Percentiles rank a stretch among this genome's conserved stretches.
Evolutionary conservation across 2,113 vertebrate genomes (phyloP).

Genomic region (Planiliza haematocheilus): DNA sequence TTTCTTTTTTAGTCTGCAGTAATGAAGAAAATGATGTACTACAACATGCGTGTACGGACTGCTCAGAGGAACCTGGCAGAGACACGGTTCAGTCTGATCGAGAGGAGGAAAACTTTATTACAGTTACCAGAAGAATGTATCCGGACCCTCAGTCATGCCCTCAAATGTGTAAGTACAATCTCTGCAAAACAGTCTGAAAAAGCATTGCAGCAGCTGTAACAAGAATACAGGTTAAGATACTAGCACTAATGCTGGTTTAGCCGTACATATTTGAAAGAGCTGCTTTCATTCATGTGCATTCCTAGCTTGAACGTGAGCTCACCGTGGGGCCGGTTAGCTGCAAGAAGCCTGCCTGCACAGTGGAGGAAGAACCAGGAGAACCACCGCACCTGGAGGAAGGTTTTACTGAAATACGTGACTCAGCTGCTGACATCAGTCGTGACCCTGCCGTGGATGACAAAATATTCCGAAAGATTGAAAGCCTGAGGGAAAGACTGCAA

Average conservation of each 20-base stretch:
- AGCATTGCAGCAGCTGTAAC: background rate
- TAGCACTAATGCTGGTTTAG: background rate
- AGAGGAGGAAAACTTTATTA: slow-evolving; percentile 81
- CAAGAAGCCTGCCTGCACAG: slow-evolving; percentile 51
- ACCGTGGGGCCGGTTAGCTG: slow-evolving; percentile 54
- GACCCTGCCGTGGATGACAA: slow-evolving; percentile 72
- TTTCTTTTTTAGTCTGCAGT: slow-evolving; percentile 83
- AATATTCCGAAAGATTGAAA: slow-evolving; percentile 80
- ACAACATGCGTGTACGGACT: slow-evolving; percentile 89
- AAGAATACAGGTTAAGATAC: background rate
- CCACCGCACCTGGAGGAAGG: slow-evolving; percentile 44
- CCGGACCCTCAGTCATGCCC: slow-evolving; percentile 78
- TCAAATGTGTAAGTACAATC: slow-evolving; percentile 85
- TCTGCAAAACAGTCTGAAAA: slow-evolving; percentile 2
- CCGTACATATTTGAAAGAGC: background rate
- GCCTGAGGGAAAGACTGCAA: slow-evolving; percentile 79
- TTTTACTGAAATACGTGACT: slow-evolving; percentile 41
- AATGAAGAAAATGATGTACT: slow-evolving; percentile 93
- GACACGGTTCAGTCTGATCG: slow-evolving; percentile 77
- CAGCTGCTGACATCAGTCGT: slow-evolving; percentile 18
- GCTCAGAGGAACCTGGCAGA: slow-evolving; percentile 83
- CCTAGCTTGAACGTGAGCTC: slow-evolving; percentile 84
- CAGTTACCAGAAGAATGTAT: slow-evolving; percentile 85
- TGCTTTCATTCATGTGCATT: slow-evolving; percentile 28
- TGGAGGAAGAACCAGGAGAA: slow-evolving; percentile 32